phyloP scores from a whole-genome alignment of 2,888 invertebrate genomes.

The Pyralis farinalis region DNA sequence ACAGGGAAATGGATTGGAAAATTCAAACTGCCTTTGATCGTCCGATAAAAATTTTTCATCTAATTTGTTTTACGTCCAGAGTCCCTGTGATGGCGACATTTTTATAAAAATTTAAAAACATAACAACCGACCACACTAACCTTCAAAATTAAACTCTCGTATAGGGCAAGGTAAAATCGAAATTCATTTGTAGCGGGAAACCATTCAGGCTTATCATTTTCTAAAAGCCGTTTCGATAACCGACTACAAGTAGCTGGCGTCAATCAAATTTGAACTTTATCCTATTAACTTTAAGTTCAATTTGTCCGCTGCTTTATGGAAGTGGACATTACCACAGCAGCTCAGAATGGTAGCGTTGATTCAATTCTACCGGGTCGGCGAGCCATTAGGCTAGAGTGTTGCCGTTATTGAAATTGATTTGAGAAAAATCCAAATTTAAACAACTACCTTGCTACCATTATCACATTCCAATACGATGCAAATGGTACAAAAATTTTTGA shows the following conservation, averaged over 20 bases:
- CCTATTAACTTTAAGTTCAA: neutral
- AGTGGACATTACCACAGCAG: slow-evolving; percentile 2
- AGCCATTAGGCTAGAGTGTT: slow-evolving; percentile 25
- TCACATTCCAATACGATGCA: no score
- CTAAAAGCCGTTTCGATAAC: slow-evolving; percentile 9
- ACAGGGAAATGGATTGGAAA: neutral
- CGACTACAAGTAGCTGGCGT: neutral
- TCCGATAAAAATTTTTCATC: neutral
- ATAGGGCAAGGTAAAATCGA: neutral
- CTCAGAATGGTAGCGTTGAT: slow-evolving; percentile 21
- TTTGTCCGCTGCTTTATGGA: slow-evolving; percentile 3
- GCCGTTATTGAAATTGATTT: slow-evolving; percentile 17
- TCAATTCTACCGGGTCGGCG: slow-evolving; percentile 28
- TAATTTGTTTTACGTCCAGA: neutral
- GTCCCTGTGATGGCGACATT: neutral
- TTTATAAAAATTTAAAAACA: neutral
- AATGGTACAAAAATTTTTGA: no score
- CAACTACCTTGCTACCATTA: no score
- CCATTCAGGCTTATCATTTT: slow-evolving; percentile 3
- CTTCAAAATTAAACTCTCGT: neutral
- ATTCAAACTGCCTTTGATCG: neutral
- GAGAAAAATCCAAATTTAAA: slow-evolving; percentile 14
- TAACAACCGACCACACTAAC: neutral
- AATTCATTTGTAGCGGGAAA: neutral
- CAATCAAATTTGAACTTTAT: neutral